Evolutionary conservation across 2,113 vertebrate species (phyloP).

Genomic region (Lynx canadensis): DNA sequence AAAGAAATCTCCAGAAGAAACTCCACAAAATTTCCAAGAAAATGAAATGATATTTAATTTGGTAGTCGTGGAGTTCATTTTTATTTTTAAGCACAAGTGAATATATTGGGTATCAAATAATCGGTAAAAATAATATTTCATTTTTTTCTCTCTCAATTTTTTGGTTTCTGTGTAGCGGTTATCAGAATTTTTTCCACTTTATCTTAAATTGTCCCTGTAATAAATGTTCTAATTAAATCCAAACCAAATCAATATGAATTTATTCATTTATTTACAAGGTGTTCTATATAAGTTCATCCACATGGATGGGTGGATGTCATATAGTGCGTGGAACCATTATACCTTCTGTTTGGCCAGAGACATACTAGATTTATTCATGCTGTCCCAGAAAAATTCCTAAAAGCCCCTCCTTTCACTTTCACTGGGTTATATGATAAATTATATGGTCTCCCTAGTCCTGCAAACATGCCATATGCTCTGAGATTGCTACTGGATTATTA

Average conservation of each 20-base stretch:
- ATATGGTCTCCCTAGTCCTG: neutral
- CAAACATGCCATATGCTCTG: neutral
- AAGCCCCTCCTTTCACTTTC: neutral
- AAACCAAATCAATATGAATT: neutral
- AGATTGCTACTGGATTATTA: neutral
- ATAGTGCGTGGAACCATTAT: neutral
- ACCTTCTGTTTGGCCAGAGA: neutral
- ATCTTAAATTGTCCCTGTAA: neutral
- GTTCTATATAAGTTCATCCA: neutral
- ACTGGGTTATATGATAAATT: neutral
- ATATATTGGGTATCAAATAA: neutral
- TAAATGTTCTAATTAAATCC: neutral
- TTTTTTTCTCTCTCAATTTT: neutral
- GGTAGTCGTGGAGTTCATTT: neutral
- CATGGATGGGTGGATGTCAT: neutral
- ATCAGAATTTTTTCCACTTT: neutral
- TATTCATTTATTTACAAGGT: neutral
- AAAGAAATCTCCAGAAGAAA: neutral
- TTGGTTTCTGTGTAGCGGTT: neutral
- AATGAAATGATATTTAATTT: neutral
- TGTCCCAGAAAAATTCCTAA: neutral
- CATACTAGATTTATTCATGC: neutral
- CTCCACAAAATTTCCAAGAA: neutral
- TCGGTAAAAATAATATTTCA: neutral
- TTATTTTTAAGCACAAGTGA: neutral